Conservation (phyloP, 2,888 invertebrate genomes). For the Aproaerema taeniolella region DNA sequence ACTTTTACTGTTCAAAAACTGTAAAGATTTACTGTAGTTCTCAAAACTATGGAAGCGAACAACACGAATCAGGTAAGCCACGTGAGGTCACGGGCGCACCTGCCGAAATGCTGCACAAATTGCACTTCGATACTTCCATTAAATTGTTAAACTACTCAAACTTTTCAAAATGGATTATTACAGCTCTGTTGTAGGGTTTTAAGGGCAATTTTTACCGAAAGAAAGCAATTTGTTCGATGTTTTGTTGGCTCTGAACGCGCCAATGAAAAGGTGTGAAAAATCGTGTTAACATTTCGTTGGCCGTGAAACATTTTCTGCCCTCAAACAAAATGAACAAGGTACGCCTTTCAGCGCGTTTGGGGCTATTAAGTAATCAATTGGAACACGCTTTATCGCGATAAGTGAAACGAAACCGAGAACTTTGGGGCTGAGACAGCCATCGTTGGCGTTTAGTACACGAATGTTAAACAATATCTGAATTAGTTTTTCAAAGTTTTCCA, state of each 20-base stretch:
- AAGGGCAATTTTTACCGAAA: slow-evolving; percentile 22
- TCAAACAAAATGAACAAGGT: slow-evolving; percentile 33
- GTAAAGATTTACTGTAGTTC: slow-evolving; percentile 36
- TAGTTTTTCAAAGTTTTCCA: slow-evolving; percentile 13
- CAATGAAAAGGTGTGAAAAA: slow-evolving; percentile 27
- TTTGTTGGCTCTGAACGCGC: slow-evolving; percentile 24
- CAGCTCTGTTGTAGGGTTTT: slow-evolving; percentile 8
- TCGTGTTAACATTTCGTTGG: slow-evolving; percentile 21
- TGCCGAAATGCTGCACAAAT: slow-evolving; percentile 31
- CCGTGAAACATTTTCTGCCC: slow-evolving; percentile 28
- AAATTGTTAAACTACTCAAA: background rate
- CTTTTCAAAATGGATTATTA: slow-evolving; percentile 9
- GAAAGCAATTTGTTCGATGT: slow-evolving; percentile 23
- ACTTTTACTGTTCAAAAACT: slow-evolving; percentile 45
- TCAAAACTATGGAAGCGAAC: slow-evolving; percentile 56
- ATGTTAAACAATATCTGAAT: slow-evolving; percentile 9
- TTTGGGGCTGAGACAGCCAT: slow-evolving; percentile 11
- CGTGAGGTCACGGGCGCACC: slow-evolving; percentile 41
- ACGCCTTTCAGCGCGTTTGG: slow-evolving; percentile 25
- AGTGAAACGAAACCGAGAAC: slow-evolving; percentile 30
- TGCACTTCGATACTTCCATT: slow-evolving; percentile 4
- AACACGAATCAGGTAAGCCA: slow-evolving; percentile 64
- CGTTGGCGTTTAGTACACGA: background rate
- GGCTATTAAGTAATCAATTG: slow-evolving; percentile 46
- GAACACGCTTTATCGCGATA: slow-evolving; percentile 37